These are phyloP conservation scores for Notolepis coatsorum DNA, from an alignment of 2,797 vertebrate genomes.

Conservation along the genomic window DNA sequence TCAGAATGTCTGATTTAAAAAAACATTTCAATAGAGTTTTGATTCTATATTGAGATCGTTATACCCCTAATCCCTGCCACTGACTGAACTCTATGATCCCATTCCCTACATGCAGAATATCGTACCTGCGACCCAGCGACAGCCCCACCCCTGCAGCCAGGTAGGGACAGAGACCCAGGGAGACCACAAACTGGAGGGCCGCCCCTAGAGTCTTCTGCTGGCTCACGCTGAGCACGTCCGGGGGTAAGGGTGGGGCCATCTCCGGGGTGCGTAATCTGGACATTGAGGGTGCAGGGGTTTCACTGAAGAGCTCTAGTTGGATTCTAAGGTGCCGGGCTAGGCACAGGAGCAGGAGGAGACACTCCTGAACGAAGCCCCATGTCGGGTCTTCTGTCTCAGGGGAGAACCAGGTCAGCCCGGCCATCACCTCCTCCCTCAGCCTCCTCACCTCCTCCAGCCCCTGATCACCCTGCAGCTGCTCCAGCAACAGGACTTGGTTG, in stretches of 20 bases:
- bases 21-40: no score
- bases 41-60: no score
- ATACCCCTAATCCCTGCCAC: no score
- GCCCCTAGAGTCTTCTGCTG: slow-evolving; percentile 85
- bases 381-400: slow-evolving; percentile 67
- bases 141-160: slow-evolving; percentile 87
- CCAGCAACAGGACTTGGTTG: slow-evolving; percentile 75
- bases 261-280: slow-evolving; percentile 71
- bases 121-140: slow-evolving; percentile 73
- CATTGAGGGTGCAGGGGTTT: slow-evolving; percentile 20
- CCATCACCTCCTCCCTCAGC: slow-evolving; percentile 46
- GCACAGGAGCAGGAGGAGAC: slow-evolving; percentile 84
- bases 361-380: slow-evolving; percentile 86
- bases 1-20: no score
- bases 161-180: slow-evolving; percentile 88
- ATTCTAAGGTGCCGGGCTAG: slow-evolving; percentile 77
- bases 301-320: slow-evolving; percentile 74
- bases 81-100: no score
- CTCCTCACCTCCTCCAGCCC: slow-evolving; percentile 55
- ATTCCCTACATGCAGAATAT: no score
- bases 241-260: slow-evolving; percentile 84
- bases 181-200: slow-evolving; percentile 87
- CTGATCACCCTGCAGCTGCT: slow-evolving; percentile 70
- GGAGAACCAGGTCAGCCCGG: slow-evolving; percentile 64
- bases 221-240: slow-evolving; percentile 87